Evolutionary conservation across 2,888 invertebrate species (phyloP).

Genomic region (Bruchidius siliquastri): DNA sequence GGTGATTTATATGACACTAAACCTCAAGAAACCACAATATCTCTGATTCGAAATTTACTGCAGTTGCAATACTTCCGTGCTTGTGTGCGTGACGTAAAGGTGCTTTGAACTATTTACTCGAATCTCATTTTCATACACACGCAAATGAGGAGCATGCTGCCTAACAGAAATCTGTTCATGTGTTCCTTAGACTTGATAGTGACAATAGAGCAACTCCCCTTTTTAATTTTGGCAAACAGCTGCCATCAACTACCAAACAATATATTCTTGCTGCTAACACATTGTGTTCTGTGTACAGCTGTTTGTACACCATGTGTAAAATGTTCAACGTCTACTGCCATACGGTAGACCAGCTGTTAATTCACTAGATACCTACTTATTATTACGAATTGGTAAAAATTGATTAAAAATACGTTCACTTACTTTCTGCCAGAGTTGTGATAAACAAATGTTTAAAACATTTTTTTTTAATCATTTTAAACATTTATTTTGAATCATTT

Average conservation of each 20-base stretch:
- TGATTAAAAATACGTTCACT: not conserved
- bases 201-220: not conserved
- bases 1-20: no score
- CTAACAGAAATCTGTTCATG: not conserved
- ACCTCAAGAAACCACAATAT: no score
- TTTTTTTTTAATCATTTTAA: no score
- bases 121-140: not conserved
- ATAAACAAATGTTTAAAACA: no score
- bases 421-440: not conserved
- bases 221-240: not conserved
- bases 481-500: no score
- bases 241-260: not conserved
- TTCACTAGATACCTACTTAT: not conserved
- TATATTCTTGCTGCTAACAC: not conserved
- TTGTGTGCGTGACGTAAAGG: no score
- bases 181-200: not conserved
- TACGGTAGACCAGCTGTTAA: not conserved
- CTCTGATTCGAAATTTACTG: no score
- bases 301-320: not conserved
- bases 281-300: not conserved
- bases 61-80: no score
- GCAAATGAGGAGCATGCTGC: not conserved
- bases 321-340: not conserved
- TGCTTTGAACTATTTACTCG: no score
- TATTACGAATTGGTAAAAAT: not conserved